These are phyloP conservation scores for Micromussa lordhowensis DNA, from an alignment of 92 coral and sea anemone species.

Conservation along the genomic window DNA sequence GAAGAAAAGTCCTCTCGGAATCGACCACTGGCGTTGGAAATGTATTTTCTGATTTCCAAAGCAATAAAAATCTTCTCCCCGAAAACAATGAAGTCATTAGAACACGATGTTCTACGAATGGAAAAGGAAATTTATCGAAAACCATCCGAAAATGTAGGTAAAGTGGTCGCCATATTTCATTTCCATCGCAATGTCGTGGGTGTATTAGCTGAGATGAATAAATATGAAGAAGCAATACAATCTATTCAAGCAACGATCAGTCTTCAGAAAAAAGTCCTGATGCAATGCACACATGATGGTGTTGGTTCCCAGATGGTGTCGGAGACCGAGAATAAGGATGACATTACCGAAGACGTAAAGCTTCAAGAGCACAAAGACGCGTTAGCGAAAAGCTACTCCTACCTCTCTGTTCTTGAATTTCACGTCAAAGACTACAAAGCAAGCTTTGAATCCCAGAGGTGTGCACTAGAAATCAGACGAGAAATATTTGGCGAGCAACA, in stretches of 20 bases:
- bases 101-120: not conserved
- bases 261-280: not conserved
- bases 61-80: not conserved
- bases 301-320: not conserved
- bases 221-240: not conserved
- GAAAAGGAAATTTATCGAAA: not conserved
- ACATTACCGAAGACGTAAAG: too few relatives aligned
- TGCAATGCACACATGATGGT: not conserved
- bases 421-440: not conserved
- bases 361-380: not conserved
- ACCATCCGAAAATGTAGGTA: not conserved
- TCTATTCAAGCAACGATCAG: not conserved
- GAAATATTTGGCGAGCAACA: not conserved
- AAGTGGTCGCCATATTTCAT: not conserved
- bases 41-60: not conserved
- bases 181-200: not conserved
- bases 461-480: not conserved
- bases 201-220: not conserved
- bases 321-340: not conserved
- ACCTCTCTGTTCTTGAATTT: slow-evolving; percentile 13
- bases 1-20: not conserved
- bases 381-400: slow-evolving; percentile 11
- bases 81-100: not conserved
- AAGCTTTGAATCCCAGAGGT: not conserved
- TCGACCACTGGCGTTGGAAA: not conserved